Conservation (phyloP, 1,140 invertebrate species). For the Ridgeia piscesae region DNA sequence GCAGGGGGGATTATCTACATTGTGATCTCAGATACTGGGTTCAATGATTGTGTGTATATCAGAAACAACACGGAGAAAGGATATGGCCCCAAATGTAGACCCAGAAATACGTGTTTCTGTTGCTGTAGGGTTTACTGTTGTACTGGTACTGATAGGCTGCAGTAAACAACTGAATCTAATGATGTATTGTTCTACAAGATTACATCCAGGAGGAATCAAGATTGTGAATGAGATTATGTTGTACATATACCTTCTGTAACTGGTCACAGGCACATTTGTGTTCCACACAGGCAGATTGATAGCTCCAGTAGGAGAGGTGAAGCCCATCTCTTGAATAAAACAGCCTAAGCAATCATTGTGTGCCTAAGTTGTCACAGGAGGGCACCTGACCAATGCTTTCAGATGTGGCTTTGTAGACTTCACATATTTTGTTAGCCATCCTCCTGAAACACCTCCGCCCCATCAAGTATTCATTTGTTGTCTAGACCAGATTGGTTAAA, state of each 20-base stretch:
- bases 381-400: neutral
- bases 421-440: neutral
- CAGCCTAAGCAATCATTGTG: neutral
- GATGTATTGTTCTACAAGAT: neutral
- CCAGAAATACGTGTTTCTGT: neutral
- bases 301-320: neutral
- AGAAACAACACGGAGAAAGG: neutral
- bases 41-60: neutral
- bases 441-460: neutral
- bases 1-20: no score
- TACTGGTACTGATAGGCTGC: neutral
- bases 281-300: neutral
- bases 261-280: neutral
- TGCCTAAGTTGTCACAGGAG: neutral
- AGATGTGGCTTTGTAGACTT: neutral
- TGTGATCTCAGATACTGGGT: neutral
- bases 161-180: neutral
- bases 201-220: neutral
- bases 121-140: neutral
- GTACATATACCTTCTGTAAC: neutral
- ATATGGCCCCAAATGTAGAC: neutral
- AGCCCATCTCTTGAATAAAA: neutral
- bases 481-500: neutral
- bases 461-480: neutral
- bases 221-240: neutral